These are phyloP conservation scores for Sipha maydis DNA, from an alignment of 2,888 invertebrate species.

Conservation along the genomic window DNA sequence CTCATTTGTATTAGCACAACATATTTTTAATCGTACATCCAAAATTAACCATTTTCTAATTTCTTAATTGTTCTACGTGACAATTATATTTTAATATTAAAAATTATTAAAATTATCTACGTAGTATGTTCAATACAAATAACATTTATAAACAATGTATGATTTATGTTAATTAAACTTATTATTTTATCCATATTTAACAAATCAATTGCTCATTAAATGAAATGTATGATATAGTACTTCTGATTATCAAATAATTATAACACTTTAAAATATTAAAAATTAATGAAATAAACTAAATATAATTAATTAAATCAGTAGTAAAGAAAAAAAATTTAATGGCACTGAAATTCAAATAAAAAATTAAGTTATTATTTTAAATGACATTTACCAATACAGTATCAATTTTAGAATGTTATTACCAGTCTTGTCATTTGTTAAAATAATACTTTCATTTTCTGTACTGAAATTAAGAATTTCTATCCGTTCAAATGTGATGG, in stretches of 20 bases:
- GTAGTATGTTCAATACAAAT: neutral
- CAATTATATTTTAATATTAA: neutral
- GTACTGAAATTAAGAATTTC: no score
- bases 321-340: neutral
- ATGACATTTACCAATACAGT: neutral
- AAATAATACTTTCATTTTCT: neutral
- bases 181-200: neutral
- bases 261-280: neutral
- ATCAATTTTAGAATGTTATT: neutral
- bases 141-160: neutral
- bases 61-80: neutral
- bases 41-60: slow-evolving; percentile 7
- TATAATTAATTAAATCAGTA: no score
- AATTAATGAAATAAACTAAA: neutral
- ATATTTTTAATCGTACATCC: neutral
- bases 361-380: neutral
- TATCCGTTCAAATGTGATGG: no score
- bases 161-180: neutral
- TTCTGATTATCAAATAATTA: neutral
- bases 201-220: neutral
- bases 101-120: neutral
- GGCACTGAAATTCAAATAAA: neutral
- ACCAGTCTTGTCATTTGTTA: neutral
- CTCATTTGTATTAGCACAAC: neutral
- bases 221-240: neutral